Percentiles rank a stretch among this genome's conserved stretches.
phyloP scores from a whole-genome alignment of 37 sponge, comb jelly and placozoan species.

The Spongilla lacustris region DNA sequence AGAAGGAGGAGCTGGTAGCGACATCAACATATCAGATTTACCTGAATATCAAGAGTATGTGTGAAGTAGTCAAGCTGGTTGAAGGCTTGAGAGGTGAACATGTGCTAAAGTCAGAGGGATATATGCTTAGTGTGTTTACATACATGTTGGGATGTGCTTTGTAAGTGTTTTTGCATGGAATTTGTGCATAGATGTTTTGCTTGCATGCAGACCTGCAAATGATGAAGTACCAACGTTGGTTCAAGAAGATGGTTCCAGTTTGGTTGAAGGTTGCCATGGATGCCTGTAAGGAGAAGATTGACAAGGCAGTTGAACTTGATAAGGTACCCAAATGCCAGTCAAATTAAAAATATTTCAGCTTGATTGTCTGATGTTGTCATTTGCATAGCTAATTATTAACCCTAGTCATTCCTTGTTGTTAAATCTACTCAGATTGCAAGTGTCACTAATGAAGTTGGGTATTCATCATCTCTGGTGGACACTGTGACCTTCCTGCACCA shows the following conservation, averaged over 20 bases:
- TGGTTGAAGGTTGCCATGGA: slow-evolving; percentile 44
- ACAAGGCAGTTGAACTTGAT: slow-evolving; percentile 47
- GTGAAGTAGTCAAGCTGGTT: neutral
- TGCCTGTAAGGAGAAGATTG: slow-evolving; percentile 19
- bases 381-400: too few species aligned
- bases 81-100: neutral
- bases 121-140: too few species aligned
- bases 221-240: slow-evolving; percentile 38
- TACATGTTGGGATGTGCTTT: too few species aligned
- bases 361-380: too few species aligned
- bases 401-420: too few species aligned
- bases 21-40: neutral
- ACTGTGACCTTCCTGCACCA: neutral
- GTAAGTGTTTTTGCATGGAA: too few species aligned
- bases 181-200: too few species aligned
- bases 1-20: neutral
- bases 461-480: neutral
- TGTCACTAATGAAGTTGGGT: neutral
- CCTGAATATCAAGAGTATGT: neutral
- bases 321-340: slow-evolving; percentile 4
- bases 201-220: neutral
- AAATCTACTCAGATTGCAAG: neutral
- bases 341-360: too few species aligned
- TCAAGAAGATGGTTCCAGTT: slow-evolving; percentile 34
- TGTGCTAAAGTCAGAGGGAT: too few species aligned